Evolutionary conservation across 2,888 invertebrate species (phyloP).

Genomic region (Tiphia femorata): DNA sequence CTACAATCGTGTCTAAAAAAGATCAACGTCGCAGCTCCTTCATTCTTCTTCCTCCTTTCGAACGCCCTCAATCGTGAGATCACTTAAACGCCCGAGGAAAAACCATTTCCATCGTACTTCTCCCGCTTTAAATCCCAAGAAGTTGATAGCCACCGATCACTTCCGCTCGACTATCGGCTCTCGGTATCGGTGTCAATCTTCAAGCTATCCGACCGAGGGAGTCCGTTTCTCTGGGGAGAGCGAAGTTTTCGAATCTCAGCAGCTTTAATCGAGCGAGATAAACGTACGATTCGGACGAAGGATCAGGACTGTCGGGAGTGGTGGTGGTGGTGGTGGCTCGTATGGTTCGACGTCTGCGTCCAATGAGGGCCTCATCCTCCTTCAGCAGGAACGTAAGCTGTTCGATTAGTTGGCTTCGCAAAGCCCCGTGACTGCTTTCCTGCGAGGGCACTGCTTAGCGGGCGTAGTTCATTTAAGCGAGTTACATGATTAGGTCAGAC

Average conservation of each 20-base stretch:
- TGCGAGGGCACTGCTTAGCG: constrained; percentile 1
- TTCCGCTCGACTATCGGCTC: no score
- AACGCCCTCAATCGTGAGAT: no score
- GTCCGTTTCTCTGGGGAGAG: neutral
- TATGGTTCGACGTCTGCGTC: constrained; percentile 5
- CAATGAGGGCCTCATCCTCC: constrained; percentile 21
- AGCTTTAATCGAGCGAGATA: constrained; percentile 20
- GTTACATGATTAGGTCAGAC: no score
- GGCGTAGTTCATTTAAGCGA: constrained; percentile 32
- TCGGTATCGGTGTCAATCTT: no score
- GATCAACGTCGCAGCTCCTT: no score
- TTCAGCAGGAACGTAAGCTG: constrained; percentile 15
- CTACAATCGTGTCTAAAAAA: no score
- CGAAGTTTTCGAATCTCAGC: constrained; percentile 9
- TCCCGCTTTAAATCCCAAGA: no score
- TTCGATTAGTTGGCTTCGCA: constrained; percentile 50
- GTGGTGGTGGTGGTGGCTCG: neutral
- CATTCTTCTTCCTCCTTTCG: no score
- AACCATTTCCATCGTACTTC: no score
- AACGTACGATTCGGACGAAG: constrained; percentile 26
- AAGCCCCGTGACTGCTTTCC: constrained; percentile 38
- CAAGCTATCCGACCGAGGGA: neutral
- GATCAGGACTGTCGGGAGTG: no score
- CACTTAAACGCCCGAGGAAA: no score
- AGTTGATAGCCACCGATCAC: no score